These are phyloP conservation scores for Bursaphelenchus okinawaensis DNA, from an alignment of 2,888 invertebrate species.

Conservation along the genomic window DNA sequence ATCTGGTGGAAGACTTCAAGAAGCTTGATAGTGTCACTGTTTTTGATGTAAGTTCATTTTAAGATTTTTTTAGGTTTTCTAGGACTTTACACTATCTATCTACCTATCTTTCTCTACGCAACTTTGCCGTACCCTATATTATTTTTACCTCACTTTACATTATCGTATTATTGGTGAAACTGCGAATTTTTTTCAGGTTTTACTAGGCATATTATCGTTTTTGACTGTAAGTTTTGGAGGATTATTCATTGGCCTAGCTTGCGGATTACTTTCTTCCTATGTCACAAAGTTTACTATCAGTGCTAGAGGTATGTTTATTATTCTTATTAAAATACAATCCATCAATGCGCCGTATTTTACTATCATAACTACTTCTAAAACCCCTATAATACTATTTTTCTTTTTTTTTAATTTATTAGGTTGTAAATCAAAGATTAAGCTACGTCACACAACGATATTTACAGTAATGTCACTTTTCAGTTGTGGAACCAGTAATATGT, in stretches of 20 bases:
- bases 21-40: slow-evolving; percentile 43
- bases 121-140: too few species aligned
- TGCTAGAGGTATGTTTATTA: slow-evolving; percentile 9
- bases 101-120: too few species aligned
- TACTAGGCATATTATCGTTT: slow-evolving; percentile 62
- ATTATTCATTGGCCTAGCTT: slow-evolving; percentile 61
- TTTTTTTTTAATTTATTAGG: slow-evolving; percentile 3
- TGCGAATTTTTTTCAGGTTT: slow-evolving; percentile 51
- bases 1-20: slow-evolving; percentile 61
- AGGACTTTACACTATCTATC: too few species aligned
- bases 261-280: slow-evolving; percentile 61
- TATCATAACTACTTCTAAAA: background rate
- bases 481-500: slow-evolving; percentile 64
- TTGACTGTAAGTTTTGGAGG: slow-evolving; percentile 63
- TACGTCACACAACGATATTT: too few species aligned
- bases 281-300: slow-evolving; percentile 55
- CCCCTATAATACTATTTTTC: background rate
- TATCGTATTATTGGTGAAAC: too few species aligned
- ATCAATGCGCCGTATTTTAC: too few species aligned
- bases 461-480: slow-evolving; percentile 58
- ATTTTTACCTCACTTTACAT: too few species aligned
- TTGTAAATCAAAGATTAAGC: slow-evolving; percentile 2
- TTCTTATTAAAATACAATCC: too few species aligned
- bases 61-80: background rate
- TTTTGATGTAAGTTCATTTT: slow-evolving; percentile 38